A percentile compares a stretch with the other conserved stretches of the same genome.
Evolutionary conservation across 2,797 vertebrate species (phyloP).

Genomic region (Lemur catta): DNA sequence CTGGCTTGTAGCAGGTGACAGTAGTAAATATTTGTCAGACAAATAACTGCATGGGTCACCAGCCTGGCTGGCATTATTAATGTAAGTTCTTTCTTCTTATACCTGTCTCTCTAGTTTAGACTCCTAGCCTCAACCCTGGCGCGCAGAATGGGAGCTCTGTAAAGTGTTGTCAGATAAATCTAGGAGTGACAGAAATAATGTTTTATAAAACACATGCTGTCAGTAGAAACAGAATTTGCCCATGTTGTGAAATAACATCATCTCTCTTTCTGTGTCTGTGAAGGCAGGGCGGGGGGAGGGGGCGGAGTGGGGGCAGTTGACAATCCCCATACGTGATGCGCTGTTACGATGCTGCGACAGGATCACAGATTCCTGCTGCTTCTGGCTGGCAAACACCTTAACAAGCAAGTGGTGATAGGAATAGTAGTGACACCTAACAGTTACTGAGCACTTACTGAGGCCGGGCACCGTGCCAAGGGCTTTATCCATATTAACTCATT

Average conservation of each 20-base stretch:
- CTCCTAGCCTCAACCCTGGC: neutral
- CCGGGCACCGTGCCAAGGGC: neutral
- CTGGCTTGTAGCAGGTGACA: neutral
- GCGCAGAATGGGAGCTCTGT: neutral
- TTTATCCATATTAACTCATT: neutral
- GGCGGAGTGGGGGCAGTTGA: too few species aligned
- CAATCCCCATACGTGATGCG: accelerated
- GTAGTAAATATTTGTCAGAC: neutral
- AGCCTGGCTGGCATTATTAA: neutral
- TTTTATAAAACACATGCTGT: neutral
- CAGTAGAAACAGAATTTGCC: neutral
- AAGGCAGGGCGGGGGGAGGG: too few species aligned
- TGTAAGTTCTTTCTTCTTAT: neutral
- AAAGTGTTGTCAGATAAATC: neutral
- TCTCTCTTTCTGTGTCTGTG: neutral
- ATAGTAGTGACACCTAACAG: neutral
- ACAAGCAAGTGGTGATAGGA: neutral
- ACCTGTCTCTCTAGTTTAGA: neutral
- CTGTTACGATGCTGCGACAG: neutral
- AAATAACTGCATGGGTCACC: neutral
- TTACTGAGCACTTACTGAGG: neutral
- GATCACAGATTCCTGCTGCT: neutral
- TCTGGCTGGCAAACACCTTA: neutral
- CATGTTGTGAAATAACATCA: neutral
- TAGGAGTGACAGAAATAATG: neutral